Base-by-base conservation (phyloP, 1,140 invertebrate species). In the Mesaphorura yosii region DNA sequence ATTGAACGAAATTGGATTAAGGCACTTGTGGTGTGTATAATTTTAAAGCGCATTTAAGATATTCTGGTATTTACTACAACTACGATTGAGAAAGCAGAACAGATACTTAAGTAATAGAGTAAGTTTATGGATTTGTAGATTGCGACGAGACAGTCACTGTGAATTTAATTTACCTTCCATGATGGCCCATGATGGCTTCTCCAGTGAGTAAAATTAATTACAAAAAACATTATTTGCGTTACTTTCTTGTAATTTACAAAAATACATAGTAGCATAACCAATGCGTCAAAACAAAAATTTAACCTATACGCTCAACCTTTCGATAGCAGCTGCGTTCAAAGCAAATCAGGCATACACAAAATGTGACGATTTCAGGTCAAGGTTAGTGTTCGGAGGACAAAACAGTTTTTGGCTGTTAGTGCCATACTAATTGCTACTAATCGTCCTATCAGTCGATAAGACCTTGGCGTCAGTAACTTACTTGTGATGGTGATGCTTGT, bases 101-200 rank as follows among this genome's bases (percentile, higher is more conserved):
- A n/a, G 31, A 10, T 34, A n/a, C 31, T n/a, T 34, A 10, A 34
- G n/a, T 10, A 10, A 34, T 10, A 6, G 39, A 41, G 26, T 53
- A 27, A 48, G 45, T 48, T 27, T 38, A 26, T 47, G 45, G 45
- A 48, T 54, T 37, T 54, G 51, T 39, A n/a, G n/a, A n/a, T n/a
- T n/a, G 48, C 54, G 52, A 53, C 48, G 46, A 58, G 51, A 55
- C 57, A 58, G 53, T 58, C 57, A 54, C 51, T 58, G n/a, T n/a
- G n/a, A n/a, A n/a, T n/a, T 53, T 50, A 39, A 50, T 58, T 58
- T 58, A 58, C 57, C 57, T 58, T 58, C 57, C 57, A 54, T 50
- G 46, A 40, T 28, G 53, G 47, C 57, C 50, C 40, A 51, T 54
- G 57, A 58, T 58, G 57, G 54, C 51, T 51, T 54, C 46, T 58